Percentiles rank a stretch among this genome's conserved stretches.
Conservation (phyloP, 2,888 invertebrate species). For the Lapara coniferarum region DNA sequence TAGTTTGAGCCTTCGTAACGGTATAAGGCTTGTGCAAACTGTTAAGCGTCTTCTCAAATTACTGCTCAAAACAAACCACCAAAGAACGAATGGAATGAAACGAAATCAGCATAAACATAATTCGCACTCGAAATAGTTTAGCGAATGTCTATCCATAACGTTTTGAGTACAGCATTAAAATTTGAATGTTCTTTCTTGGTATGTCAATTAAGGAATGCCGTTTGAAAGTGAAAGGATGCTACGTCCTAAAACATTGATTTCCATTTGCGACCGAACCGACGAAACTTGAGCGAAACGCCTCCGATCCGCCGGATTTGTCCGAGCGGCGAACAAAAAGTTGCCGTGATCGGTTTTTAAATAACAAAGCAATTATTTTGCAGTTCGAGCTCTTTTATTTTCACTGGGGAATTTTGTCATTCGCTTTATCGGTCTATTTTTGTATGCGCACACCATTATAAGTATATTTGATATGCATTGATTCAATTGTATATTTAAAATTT, state of each 20-base stretch:
- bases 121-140: slow-evolving; percentile 15
- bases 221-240: slow-evolving; percentile 63
- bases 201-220: slow-evolving; percentile 36
- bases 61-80: background rate
- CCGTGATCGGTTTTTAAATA: slow-evolving; percentile 47
- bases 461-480: slow-evolving; percentile 31
- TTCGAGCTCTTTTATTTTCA: slow-evolving; percentile 31
- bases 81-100: slow-evolving; percentile 4
- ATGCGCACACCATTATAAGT: slow-evolving; percentile 16
- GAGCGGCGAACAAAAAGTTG: slow-evolving; percentile 39
- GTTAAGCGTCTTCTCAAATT: background rate
- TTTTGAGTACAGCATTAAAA: background rate
- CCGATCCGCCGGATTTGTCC: slow-evolving; percentile 10
- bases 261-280: slow-evolving; percentile 43
- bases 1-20: background rate
- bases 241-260: slow-evolving; percentile 46
- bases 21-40: background rate
- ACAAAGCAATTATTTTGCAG: slow-evolving; percentile 44
- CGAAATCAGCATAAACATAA: background rate
- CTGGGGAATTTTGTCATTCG: slow-evolving; percentile 21
- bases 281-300: slow-evolving; percentile 42
- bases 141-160: slow-evolving; percentile 12
- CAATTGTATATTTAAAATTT: slow-evolving; percentile 28
- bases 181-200: slow-evolving; percentile 24
- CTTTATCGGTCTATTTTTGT: slow-evolving; percentile 24